These are phyloP conservation scores for Ernsta delagoae DNA, from an alignment of 2,888 invertebrate genomes.

Conservation along the genomic window DNA sequence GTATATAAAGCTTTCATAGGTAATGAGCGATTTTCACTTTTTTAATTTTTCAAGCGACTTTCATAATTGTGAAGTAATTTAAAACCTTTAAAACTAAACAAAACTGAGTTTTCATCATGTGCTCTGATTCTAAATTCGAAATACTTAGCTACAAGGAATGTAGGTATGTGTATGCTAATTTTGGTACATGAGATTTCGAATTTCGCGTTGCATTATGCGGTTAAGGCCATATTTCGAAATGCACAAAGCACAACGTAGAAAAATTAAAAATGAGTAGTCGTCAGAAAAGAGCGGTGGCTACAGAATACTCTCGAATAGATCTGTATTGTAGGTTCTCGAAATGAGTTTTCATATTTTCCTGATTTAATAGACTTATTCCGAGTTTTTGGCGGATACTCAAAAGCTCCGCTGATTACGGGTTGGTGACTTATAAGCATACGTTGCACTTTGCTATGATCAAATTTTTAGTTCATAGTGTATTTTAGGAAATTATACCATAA, in stretches of 20 bases:
- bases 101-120: background rate
- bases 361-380: constrained; percentile 27
- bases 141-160: background rate
- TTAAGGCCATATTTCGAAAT: constrained; percentile 23
- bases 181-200: constrained; percentile 8
- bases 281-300: constrained; percentile 20
- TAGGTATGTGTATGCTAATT: background rate
- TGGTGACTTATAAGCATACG: constrained; percentile 27
- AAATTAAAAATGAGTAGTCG: constrained; percentile 16
- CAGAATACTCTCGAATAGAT: constrained; percentile 27
- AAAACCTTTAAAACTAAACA: background rate
- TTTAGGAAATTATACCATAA: background rate
- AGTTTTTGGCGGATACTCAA: constrained; percentile 31
- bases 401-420: constrained; percentile 31
- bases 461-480: constrained; percentile 24
- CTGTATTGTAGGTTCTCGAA: constrained; percentile 25
- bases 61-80: too few relatives aligned
- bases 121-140: background rate
- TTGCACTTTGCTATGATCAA: constrained; percentile 16
- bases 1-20: too few relatives aligned
- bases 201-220: constrained; percentile 25
- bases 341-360: constrained; percentile 27
- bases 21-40: too few relatives aligned
- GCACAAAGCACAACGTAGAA: constrained; percentile 16
- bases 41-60: too few relatives aligned